phyloP scores from a whole-genome alignment of 2,113 vertebrate genomes.

The Physeter macrocephalus region DNA sequence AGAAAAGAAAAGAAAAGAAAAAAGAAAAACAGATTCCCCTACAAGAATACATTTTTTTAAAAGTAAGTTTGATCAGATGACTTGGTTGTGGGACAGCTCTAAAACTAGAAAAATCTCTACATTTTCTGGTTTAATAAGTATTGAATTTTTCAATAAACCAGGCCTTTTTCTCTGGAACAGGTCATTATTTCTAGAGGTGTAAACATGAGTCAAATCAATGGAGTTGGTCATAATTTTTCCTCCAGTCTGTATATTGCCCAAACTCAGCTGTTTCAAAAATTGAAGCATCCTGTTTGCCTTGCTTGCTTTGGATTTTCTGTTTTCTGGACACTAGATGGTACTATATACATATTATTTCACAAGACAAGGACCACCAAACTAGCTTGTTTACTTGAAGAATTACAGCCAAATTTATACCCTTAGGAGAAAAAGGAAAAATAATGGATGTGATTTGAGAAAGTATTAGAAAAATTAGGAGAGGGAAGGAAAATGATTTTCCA shows the following conservation, averaged over 20 bases:
- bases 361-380: fast-evolving
- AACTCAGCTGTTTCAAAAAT: background rate
- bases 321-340: conserved; percentile 9
- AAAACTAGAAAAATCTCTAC: background rate
- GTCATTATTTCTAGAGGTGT: background rate
- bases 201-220: background rate
- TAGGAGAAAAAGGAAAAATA: background rate
- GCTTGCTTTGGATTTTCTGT: background rate
- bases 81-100: background rate
- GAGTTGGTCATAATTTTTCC: background rate
- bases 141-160: background rate
- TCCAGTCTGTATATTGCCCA: background rate
- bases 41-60: background rate
- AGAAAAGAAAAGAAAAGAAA: too few relatives aligned
- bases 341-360: background rate
- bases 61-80: background rate
- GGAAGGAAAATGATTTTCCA: background rate
- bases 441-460: background rate
- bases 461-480: background rate
- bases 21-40: background rate
- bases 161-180: background rate
- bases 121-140: background rate
- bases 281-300: too few relatives aligned
- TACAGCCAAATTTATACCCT: background rate
- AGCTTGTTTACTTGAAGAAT: background rate